Base-by-base conservation (phyloP, 1,140 invertebrate genomes). In the Meteorus sp. region DNA sequence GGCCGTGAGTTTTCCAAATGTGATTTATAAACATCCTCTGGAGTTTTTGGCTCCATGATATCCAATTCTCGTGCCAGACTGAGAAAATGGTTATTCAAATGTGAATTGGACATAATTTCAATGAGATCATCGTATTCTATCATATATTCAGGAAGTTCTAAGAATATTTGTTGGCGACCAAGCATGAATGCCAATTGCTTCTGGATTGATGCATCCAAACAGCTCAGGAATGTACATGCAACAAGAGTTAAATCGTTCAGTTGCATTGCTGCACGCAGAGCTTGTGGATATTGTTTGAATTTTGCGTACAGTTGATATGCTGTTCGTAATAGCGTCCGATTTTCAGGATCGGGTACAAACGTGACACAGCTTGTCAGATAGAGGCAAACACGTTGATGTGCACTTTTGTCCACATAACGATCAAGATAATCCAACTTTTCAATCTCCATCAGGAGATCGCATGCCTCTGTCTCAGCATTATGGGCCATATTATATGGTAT, bases 31-130 rank as follows among this genome's bases (percentile, higher is more conserved):
- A 99, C 97, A 79, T 99, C 97, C 77, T 99, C 97, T 0, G 98
- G 97, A 5, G 95, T 96, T 82, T 99, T 99, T 0, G 98, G 94
- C 75, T 99, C 97, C 91, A 99, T 97, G 65, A 99, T 99, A 75
- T 99, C 98, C 71, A 99, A 85, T 85, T 99, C 98, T 78, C 97
- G 89, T 2, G 91, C 98, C 47, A 99, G 82, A 69, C 94, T 95
- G 1, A 98, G 81, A 71, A 99, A 99, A 70, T 99, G 93, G 71
- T 94, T 93, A 78, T 98, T 98, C 20, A 99, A 83, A 66, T 98
- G 92, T 2, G 93, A 88, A 81, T 99, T 99, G 0, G 95, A 93
- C 85, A 99, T 96, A 48, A 99, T 97, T 74, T 97, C 95, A 45
- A 89, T 86, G 0, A 99, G 77, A 75, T 98, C 95, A 69, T 97